Percentiles rank a stretch among this genome's conserved stretches.
These are phyloP conservation scores for Mylabris sibirica DNA, from an alignment of 2,888 invertebrate species.

Conservation along the genomic window DNA sequence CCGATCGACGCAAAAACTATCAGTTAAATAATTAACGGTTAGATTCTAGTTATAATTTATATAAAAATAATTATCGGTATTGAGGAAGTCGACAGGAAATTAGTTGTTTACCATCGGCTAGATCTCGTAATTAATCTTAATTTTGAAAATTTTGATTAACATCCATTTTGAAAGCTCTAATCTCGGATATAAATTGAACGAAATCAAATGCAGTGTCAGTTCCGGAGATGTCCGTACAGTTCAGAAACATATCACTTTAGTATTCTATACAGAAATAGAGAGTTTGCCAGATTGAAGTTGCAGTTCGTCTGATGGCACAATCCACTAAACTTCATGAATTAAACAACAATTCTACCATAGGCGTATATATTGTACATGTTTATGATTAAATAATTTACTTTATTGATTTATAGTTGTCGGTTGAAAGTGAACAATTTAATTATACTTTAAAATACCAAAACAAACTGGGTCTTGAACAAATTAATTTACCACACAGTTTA, in stretches of 20 bases:
- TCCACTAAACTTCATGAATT: conserved; percentile 43
- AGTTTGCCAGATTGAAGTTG: conserved; percentile 57
- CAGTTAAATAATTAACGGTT: conserved; percentile 12
- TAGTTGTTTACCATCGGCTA: background rate
- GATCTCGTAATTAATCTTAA: conserved; percentile 4
- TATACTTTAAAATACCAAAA: conserved; percentile 35
- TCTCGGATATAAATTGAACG: too few species aligned
- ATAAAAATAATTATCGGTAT: background rate
- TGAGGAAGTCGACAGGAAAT: conserved; percentile 9
- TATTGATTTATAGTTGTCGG: conserved; percentile 39
- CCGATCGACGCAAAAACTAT: conserved; percentile 18
- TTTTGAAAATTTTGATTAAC: conserved; percentile 8
- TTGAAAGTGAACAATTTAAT: conserved; percentile 37
- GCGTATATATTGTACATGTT: conserved; percentile 30
- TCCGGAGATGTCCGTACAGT: conserved; percentile 53
- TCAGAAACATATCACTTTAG: conserved; percentile 55
- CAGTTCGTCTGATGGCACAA: conserved; percentile 43
- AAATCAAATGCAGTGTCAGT: conserved; percentile 42
- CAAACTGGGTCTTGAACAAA: conserved; percentile 6
- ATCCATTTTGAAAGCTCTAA: too few species aligned
- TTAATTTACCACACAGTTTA: conserved; percentile 15
- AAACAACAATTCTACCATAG: conserved; percentile 30
- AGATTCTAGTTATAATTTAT: background rate
- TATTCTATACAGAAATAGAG: conserved; percentile 54
- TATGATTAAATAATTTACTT: conserved; percentile 39